These are phyloP conservation scores for Austrofundulus limnaeus DNA, from an alignment of 2,113 vertebrate genomes.

Conservation along the genomic window DNA sequence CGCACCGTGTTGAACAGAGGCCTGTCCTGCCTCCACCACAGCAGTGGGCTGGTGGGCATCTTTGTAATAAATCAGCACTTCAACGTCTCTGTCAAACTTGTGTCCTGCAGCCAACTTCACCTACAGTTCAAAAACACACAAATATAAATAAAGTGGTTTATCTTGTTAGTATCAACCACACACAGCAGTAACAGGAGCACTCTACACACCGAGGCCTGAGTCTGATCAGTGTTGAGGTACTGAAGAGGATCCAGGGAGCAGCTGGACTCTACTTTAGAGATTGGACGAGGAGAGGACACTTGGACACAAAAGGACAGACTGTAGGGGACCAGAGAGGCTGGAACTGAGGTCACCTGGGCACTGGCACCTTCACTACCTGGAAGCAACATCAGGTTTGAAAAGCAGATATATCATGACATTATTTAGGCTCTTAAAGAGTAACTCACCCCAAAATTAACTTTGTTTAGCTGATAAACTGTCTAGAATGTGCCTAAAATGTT, in stretches of 20 bases:
- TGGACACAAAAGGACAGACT: constrained; percentile 72
- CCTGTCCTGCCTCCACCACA: constrained; percentile 75
- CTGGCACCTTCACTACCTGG: constrained; percentile 52
- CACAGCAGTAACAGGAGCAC: background rate
- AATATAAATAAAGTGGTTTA: background rate
- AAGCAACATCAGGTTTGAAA: background rate
- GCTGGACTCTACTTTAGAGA: constrained; percentile 80
- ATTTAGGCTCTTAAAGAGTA: no score
- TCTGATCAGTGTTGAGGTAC: constrained; percentile 73
- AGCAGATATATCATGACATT: no score
- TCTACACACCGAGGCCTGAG: constrained; percentile 78
- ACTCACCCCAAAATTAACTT: no score
- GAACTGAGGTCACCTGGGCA: constrained; percentile 62
- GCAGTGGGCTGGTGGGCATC: constrained; percentile 78
- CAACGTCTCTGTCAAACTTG: constrained; percentile 82
- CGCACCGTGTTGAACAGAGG: constrained; percentile 27
- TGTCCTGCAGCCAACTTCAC: constrained; percentile 80
- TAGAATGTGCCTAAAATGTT: no score
- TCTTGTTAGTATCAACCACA: background rate
- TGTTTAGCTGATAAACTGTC: no score
- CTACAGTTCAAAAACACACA: constrained; percentile 51
- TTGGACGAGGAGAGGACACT: constrained; percentile 76
- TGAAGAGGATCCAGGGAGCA: constrained; percentile 72
- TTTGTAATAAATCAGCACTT: constrained; percentile 82
- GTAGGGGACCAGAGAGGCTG: constrained; percentile 74